Evolutionary conservation across 2,888 invertebrate species (phyloP).

Genomic region (Keiferia lycopersicella): DNA sequence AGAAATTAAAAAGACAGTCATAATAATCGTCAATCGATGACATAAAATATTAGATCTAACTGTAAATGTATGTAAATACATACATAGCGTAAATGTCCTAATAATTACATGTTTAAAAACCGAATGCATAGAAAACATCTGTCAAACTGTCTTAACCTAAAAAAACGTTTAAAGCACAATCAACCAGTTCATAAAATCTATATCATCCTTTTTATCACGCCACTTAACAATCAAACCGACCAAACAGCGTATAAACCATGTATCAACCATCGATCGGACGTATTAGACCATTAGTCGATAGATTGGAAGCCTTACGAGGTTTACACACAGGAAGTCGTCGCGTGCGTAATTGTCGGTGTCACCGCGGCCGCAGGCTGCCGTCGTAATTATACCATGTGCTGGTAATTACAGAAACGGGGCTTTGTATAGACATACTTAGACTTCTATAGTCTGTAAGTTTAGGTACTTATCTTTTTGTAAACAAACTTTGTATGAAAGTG

Average conservation of each 20-base stretch:
- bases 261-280: constrained; percentile 6
- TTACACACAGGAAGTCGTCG: constrained; percentile 73
- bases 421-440: not conserved
- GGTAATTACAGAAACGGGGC: constrained; percentile 8
- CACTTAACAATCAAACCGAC: not conserved
- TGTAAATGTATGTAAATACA: too few relatives aligned
- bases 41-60: too few relatives aligned
- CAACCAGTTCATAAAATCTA: not conserved
- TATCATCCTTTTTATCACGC: too few relatives aligned
- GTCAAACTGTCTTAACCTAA: not conserved
- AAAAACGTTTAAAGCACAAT: not conserved
- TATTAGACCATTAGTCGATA: constrained; percentile 19
- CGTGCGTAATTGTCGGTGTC: constrained; percentile 74
- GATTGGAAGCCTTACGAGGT: constrained; percentile 59
- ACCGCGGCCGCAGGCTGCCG: constrained; percentile 47
- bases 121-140: not conserved
- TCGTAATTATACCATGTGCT: constrained; percentile 31
- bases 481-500: too few relatives aligned
- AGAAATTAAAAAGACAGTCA: too few relatives aligned
- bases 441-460: too few relatives aligned
- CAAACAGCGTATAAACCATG: not conserved
- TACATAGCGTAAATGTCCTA: too few relatives aligned
- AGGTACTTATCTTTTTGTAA: too few relatives aligned
- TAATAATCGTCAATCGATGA: too few relatives aligned
- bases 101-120: not conserved